Percentiles rank a stretch among this genome's conserved stretches.
phyloP scores from a whole-genome alignment of 2,113 vertebrate species.

The Colaptes auratus region DNA sequence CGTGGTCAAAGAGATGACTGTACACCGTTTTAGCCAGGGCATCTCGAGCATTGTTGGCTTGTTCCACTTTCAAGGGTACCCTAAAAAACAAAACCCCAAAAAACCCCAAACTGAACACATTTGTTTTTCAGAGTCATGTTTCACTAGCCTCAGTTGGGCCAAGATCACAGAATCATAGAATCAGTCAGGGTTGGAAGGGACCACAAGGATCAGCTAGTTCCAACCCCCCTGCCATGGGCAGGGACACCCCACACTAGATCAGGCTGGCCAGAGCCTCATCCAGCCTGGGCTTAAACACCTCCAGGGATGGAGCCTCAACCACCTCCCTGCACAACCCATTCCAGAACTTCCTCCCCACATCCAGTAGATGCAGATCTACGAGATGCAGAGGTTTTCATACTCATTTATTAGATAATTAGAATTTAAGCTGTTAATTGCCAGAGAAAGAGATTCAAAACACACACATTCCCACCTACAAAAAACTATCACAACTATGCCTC shows the following conservation, averaged over 20 bases:
- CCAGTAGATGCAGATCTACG: too few relatives aligned
- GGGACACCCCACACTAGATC: too few relatives aligned
- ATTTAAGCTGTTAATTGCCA: background rate
- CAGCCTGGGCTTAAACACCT: too few relatives aligned
- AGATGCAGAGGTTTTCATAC: background rate
- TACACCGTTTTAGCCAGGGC: slow-evolving; percentile 96
- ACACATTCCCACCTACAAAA: background rate
- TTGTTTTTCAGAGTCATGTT: background rate
- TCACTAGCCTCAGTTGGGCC: background rate
- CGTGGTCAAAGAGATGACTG: slow-evolving; percentile 95
- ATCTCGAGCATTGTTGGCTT: slow-evolving; percentile 94
- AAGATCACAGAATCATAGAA: too few relatives aligned
- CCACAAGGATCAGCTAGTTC: too few relatives aligned
- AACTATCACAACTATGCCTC: too few relatives aligned
- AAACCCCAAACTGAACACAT: background rate
- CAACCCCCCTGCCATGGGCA: too few relatives aligned
- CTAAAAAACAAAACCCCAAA: slow-evolving; percentile 71
- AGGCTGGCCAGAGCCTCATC: too few relatives aligned
- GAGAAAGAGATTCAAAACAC: background rate
- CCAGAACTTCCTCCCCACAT: too few relatives aligned
- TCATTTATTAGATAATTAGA: background rate
- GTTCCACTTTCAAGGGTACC: slow-evolving; percentile 96
- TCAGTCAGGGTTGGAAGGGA: too few relatives aligned
- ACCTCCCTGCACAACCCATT: too few relatives aligned
- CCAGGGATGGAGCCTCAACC: too few relatives aligned